Evolutionary conservation across 2,113 vertebrate species (phyloP).

Genomic region (Channa argus): DNA sequence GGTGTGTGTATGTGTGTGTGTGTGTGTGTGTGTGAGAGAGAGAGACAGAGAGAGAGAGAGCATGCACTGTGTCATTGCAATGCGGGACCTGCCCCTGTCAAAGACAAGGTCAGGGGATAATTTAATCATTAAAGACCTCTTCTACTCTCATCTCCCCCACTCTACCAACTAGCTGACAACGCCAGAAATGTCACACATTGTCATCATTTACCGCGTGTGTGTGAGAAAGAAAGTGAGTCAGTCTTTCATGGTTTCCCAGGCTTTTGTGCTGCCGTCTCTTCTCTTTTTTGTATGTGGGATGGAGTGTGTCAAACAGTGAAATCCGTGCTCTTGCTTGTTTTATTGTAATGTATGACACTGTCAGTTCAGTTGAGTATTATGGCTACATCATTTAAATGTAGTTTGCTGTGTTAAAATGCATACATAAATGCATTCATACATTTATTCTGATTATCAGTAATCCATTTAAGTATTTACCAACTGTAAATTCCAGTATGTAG

Average conservation of each 20-base stretch:
- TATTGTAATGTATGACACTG: slow-evolving; percentile 36
- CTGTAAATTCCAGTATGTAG: neutral
- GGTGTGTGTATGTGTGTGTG: slow-evolving; percentile 2
- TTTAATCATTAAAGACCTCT: slow-evolving; percentile 85
- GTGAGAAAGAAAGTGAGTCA: slow-evolving; percentile 19
- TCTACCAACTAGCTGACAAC: slow-evolving; percentile 67
- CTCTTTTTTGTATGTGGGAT: slow-evolving; percentile 51
- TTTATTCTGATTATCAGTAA: neutral
- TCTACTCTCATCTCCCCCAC: slow-evolving; percentile 52
- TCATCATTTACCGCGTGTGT: slow-evolving; percentile 66
- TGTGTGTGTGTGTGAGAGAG: slow-evolving; percentile 22
- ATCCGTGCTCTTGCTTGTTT: slow-evolving; percentile 13
- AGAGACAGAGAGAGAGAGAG: too few species aligned
- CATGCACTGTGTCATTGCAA: slow-evolving; percentile 58
- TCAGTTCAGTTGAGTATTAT: slow-evolving; percentile 32
- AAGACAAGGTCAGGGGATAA: slow-evolving; percentile 84
- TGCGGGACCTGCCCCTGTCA: slow-evolving; percentile 78
- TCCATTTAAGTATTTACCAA: neutral
- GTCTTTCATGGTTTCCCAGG: slow-evolving; percentile 56
- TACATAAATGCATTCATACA: neutral
- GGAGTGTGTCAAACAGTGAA: slow-evolving; percentile 47
- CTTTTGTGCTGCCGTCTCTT: slow-evolving; percentile 58
- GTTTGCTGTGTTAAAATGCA: neutral
- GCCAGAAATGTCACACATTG: slow-evolving; percentile 66
- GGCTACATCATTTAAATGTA: neutral